Percentiles rank a stretch among this genome's conserved stretches.
phyloP scores from a whole-genome alignment of 2,113 vertebrate species.

The Toxotes jaculatrix region DNA sequence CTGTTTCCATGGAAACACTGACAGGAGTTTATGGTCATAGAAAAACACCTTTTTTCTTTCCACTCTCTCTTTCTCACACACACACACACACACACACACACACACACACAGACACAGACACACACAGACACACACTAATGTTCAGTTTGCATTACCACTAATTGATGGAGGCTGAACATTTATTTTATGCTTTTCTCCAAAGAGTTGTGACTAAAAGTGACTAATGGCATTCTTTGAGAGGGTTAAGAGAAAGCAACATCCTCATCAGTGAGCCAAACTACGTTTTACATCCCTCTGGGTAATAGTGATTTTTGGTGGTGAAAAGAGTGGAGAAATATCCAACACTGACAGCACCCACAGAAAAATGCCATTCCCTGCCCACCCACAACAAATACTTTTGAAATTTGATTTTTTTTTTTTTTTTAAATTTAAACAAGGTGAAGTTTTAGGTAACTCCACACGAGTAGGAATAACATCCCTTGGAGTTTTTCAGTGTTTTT shows the following conservation, averaged over 20 bases:
- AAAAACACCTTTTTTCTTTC: constrained; percentile 38
- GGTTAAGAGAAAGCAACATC: constrained; percentile 13
- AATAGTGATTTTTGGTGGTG: not conserved
- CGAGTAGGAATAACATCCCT: not conserved
- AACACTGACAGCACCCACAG: not conserved
- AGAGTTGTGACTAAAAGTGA: not conserved
- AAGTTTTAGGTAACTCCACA: not conserved
- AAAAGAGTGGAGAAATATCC: not conserved
- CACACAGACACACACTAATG: not conserved
- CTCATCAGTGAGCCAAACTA: constrained; percentile 10
- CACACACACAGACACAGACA: not conserved
- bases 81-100: not conserved
- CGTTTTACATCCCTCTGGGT: not conserved
- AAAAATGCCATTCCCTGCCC: not conserved
- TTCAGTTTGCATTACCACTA: not conserved
- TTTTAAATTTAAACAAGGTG: not conserved
- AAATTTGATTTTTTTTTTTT: too few species aligned
- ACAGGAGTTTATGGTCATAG: constrained; percentile 30
- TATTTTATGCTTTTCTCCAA: not conserved
- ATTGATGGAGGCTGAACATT: constrained; percentile 16
- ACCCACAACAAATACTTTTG: not conserved
- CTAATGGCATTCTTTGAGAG: not conserved
- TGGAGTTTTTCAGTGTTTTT: constrained; percentile 1
- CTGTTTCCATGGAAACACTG: constrained; percentile 61
- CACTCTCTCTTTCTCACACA: not conserved